Evolutionary conservation across 1,140 invertebrate species (phyloP), one percentile per base, ranked within the genome.

Genomic region (Cydia pomonella): DNA sequence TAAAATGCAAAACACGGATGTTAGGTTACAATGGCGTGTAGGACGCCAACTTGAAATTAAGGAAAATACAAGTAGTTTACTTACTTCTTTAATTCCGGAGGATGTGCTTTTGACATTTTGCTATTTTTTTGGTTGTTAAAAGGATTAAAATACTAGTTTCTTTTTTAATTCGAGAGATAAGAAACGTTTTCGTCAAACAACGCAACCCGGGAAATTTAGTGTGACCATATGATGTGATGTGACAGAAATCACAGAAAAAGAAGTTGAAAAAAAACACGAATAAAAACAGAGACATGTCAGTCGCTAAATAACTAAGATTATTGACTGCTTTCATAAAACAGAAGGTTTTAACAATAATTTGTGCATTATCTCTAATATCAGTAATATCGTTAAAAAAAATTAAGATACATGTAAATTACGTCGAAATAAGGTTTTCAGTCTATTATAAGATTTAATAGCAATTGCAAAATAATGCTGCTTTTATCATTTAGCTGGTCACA

Each of bases 71-170:
- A 10, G 1, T 29, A 16, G 16, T 73, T 76, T 38, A 93, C 95
- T 95, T 94, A 97, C 96, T 97, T 97, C 94, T 97, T 97, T 62
- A 97, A 93, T 90, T 97, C 97, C 89, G 97, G 97, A 50, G 97
- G 97, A 94, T 97, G 97, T 81, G 97, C 97, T 92, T 97, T 97
- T 79, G 96, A 97, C 97, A 97, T 97, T 87, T 93, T 96, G 44
- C 64, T 50, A 64, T 66, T 44, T 77, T 62, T 73, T 69, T 73
- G 23, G 33, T 62, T 13, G 18, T 63, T 74, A 47, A 25, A 25
- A 16, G 27, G 10, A 33, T 66, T 16, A 33, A 18, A 72, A 44
- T n/a, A 73, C 53, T 44, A 44, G 12, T 18, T 25, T 25, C 1
- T 41, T 72, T n/a, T 25, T 47, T 44, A 44, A 47, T 44, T 44